Evolutionary conservation across 1,140 invertebrate species (phyloP).

Genomic region (Metaphire vulgaris): DNA sequence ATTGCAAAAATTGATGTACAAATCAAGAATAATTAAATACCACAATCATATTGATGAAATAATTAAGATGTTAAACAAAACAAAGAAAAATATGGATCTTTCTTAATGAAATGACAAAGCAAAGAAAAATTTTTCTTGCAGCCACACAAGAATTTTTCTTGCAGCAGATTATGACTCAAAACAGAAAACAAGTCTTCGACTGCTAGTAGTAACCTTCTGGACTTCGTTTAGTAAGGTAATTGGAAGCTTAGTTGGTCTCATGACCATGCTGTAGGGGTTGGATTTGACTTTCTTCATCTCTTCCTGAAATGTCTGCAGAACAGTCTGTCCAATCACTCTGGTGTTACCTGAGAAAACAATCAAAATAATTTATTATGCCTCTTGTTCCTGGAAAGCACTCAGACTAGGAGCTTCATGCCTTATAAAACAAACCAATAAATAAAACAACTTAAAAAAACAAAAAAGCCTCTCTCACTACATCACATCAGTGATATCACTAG

Average conservation of each 20-base stretch:
- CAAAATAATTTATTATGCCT: no score
- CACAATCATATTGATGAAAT: no score
- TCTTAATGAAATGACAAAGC: no score
- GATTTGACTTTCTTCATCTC: slow-evolving; percentile 87
- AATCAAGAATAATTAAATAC: no score
- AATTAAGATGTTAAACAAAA: no score
- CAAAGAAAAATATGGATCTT: no score
- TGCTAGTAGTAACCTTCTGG: slow-evolving; percentile 60
- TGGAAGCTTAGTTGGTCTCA: slow-evolving; percentile 91
- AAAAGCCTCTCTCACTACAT: background rate
- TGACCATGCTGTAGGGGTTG: slow-evolving; percentile 95
- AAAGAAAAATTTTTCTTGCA: no score
- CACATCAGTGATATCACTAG: background rate
- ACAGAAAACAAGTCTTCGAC: no score
- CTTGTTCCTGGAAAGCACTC: no score
- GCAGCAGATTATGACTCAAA: no score
- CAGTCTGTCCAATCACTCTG: slow-evolving; percentile 75
- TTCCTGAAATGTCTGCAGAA: slow-evolving; percentile 93
- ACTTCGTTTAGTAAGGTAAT: slow-evolving; percentile 90
- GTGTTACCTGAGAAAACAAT: slow-evolving; percentile 55
- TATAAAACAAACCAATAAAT: background rate
- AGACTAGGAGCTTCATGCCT: background rate
- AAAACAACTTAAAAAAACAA: background rate
- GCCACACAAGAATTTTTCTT: no score
- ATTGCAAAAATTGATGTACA: no score